A percentile compares a stretch with the other conserved stretches of the same genome.
Conservation (phyloP, 2,888 invertebrate genomes). For the Drosophila quinaria region DNA sequence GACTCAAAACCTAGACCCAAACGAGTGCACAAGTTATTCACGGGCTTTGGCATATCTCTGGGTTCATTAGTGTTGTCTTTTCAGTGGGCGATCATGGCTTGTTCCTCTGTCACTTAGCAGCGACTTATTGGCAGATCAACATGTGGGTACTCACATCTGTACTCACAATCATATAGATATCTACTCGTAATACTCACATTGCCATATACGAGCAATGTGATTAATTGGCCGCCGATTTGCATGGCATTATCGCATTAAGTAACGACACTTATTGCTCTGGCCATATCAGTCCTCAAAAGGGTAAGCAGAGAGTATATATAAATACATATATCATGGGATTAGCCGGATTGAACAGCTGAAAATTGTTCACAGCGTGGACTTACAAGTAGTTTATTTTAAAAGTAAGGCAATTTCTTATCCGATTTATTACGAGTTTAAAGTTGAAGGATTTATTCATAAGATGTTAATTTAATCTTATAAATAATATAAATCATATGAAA, state of each 20-base stretch:
- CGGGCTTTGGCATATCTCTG: constrained; percentile 69
- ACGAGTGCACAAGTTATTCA: constrained; percentile 68
- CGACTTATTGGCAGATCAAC: constrained; percentile 71
- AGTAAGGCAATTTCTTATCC: not conserved
- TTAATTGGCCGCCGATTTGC: constrained; percentile 72
- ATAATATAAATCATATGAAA: too few relatives aligned
- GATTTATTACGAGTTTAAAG: not conserved
- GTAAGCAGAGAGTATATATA: constrained; percentile 2
- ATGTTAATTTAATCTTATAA: not conserved
- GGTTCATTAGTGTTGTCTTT: constrained; percentile 73
- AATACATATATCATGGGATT: constrained; percentile 22
- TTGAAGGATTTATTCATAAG: not conserved
- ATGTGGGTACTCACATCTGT: constrained; percentile 56
- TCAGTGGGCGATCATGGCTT: constrained; percentile 66
- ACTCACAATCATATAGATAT: constrained; percentile 31
- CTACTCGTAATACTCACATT: constrained; percentile 12
- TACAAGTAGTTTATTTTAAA: constrained; percentile 22
- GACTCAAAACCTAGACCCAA: constrained; percentile 18
- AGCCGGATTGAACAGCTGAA: constrained; percentile 26
- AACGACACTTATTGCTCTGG: constrained; percentile 44
- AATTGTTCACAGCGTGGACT: constrained; percentile 32
- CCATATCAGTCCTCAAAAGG: constrained; percentile 20
- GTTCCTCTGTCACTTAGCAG: constrained; percentile 58
- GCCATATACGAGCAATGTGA: constrained; percentile 43
- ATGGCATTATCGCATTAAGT: constrained; percentile 60